Conservation (phyloP, 2,113 vertebrate genomes). For the Noturus placidus region DNA sequence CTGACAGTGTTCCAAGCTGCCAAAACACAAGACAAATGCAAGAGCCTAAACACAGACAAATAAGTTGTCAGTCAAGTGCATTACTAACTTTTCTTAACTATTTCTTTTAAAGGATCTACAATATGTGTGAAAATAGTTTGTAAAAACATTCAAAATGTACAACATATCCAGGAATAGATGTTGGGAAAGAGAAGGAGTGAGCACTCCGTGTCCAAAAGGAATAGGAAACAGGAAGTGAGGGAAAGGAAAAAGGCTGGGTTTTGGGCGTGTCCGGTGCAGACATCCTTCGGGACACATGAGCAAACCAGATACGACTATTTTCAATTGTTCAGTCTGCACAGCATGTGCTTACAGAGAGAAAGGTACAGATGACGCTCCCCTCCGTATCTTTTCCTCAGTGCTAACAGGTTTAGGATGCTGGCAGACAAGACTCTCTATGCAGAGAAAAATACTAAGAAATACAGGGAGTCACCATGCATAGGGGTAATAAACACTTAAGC, state of each 20-base stretch:
- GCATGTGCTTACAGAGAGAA: slow-evolving; percentile 40
- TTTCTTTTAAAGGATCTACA: not conserved
- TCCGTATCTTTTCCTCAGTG: not conserved
- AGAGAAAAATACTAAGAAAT: not conserved
- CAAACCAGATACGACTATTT: slow-evolving; percentile 58
- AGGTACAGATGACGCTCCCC: slow-evolving; percentile 7
- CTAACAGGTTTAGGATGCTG: not conserved
- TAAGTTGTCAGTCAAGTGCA: not conserved
- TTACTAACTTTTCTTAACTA: not conserved
- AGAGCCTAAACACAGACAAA: not conserved
- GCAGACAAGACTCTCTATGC: not conserved
- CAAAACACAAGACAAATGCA: too few species aligned
- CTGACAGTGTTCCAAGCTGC: not conserved
- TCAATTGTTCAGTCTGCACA: slow-evolving; percentile 50
- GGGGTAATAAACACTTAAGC: too few species aligned
- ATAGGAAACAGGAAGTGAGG: slow-evolving; percentile 61
- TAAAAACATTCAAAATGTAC: not conserved
- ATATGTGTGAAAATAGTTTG: not conserved
- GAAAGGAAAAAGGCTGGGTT: slow-evolving; percentile 62
- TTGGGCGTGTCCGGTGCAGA: slow-evolving; percentile 41
- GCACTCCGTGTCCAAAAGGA: slow-evolving; percentile 59
- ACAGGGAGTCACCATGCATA: not conserved
- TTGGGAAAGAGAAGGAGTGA: not conserved
- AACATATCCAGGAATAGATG: not conserved
- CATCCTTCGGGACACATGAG: slow-evolving; percentile 38